Evolutionary conservation across 2,888 invertebrate genomes (phyloP).

Genomic region (Phaonia tiefii): DNA sequence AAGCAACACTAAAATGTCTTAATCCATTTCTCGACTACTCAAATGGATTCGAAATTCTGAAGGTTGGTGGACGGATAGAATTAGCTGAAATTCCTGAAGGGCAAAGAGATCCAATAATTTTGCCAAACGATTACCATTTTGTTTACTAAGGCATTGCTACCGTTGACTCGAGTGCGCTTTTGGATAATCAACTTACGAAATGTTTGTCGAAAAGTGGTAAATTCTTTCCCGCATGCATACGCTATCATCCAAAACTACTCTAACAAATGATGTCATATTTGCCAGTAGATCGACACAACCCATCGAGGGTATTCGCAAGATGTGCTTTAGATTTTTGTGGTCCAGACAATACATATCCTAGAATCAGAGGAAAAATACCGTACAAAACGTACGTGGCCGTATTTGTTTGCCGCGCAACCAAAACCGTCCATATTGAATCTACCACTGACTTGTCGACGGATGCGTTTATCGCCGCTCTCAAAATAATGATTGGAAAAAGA

Average conservation of each 20-base stretch:
- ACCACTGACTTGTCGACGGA: conserved; percentile 45
- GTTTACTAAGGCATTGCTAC: conserved; percentile 55
- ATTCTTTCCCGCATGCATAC: conserved; percentile 28
- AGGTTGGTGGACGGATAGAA: too few relatives aligned
- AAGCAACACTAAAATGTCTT: too few relatives aligned
- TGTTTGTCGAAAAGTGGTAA: conserved; percentile 17
- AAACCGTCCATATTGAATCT: conserved; percentile 42
- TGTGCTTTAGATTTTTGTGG: conserved; percentile 58
- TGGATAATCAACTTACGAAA: too few relatives aligned
- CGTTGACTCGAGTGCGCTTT: conserved; percentile 43
- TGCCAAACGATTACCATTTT: too few relatives aligned
- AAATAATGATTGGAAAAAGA: conserved; percentile 42
- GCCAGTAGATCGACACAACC: conserved; percentile 8
- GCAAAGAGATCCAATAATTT: too few relatives aligned
- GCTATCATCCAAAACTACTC: conserved; percentile 41
- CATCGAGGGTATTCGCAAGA: conserved; percentile 11
- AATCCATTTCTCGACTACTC: too few relatives aligned
- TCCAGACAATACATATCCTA: conserved; percentile 36
- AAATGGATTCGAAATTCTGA: too few relatives aligned
- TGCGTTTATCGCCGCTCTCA: conserved; percentile 46
- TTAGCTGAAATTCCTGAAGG: too few relatives aligned
- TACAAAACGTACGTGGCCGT: conserved; percentile 55
- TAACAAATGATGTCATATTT: conserved; percentile 28
- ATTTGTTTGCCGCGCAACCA: conserved; percentile 46
- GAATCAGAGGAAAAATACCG: too few relatives aligned